Evolutionary conservation across 2,888 invertebrate species (phyloP), one percentile per base, ranked within the genome.

Genomic region (Orchestes rusci): DNA sequence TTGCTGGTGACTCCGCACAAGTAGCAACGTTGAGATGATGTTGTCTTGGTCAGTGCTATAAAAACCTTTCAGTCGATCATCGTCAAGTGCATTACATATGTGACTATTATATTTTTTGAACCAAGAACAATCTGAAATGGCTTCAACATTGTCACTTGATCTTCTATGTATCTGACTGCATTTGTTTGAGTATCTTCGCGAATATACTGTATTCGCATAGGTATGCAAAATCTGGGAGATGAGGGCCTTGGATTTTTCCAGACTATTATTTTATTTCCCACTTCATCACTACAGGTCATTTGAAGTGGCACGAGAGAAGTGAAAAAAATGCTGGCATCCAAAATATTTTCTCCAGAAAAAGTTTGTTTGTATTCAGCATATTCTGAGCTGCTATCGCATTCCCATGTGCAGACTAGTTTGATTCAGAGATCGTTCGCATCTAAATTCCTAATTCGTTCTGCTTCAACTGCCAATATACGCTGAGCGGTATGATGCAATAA

Each of bases 11-110:
- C 40, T 32, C 31, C 32, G 16, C 40, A 40, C 16, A 40, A 12
- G 19, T 40, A 40, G 12, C 32, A 33, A n/a, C 33, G 40, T 40
- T 33, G 40, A 16, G 33, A 31, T 17, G 33, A 31, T 20, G 19
- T 8, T 13, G 19, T 40, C 13, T 31, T 19, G 4, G 27, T 18
- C 10, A 33, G 10, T 4, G 17, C 32, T 4, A 16, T 4, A 5
- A 23, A 38, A 38, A 38, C 38, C 15, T 38, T 38, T 38, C 38
- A 23, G 16, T 28, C 38, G 10, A 38, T 23, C 38, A 38, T 27
- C 7, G 27, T 28, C 15, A 28, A 15, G 4, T 27, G 4, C 38
- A 28, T 38, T 13, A 12, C 28, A 27, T 38, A 38, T 5, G 7
- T 38, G 13, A 38, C 15, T 13, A 13, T 27, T 5, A 13, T 38